Conservation (phyloP, 2,113 vertebrate species). For the Columba janthina region DNA sequence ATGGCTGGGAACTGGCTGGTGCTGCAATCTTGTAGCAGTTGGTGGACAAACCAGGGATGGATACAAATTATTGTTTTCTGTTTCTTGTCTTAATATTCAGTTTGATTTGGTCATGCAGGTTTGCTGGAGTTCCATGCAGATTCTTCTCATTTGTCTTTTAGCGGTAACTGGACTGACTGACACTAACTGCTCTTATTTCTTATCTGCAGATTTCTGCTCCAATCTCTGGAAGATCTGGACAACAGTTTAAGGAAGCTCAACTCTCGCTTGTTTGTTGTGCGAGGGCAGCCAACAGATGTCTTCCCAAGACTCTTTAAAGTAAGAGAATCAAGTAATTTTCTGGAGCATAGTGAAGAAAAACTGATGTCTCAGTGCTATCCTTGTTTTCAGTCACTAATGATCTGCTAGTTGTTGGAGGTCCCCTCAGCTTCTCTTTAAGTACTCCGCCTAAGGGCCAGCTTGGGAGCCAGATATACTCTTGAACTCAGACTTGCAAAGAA, state of each 20-base stretch:
- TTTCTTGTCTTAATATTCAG: not conserved
- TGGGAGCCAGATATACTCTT: not conserved
- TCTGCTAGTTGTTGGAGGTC: not conserved
- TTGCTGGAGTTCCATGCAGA: not conserved
- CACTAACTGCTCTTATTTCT: slow-evolving; percentile 1
- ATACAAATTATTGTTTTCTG: not conserved
- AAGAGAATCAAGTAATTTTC: slow-evolving; percentile 6
- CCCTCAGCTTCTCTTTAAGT: not conserved
- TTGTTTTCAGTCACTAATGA: not conserved
- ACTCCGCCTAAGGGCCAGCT: not conserved
- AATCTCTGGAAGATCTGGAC: slow-evolving; percentile 94
- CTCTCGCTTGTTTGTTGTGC: slow-evolving; percentile 92
- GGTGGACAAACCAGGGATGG: not conserved
- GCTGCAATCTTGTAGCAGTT: not conserved
- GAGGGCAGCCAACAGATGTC: slow-evolving; percentile 94
- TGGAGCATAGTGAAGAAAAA: not conserved
- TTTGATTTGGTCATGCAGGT: not conserved
- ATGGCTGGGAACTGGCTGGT: not conserved
- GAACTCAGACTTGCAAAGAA: not conserved
- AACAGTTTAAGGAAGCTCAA: slow-evolving; percentile 91
- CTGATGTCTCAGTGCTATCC: not conserved
- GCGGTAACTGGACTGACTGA: not conserved
- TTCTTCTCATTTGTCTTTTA: not conserved
- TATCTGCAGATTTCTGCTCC: slow-evolving; percentile 87
- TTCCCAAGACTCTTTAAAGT: slow-evolving; percentile 97